Evolutionary conservation across 2,888 invertebrate species (phyloP).

Genomic region (Rutpela maculata): DNA sequence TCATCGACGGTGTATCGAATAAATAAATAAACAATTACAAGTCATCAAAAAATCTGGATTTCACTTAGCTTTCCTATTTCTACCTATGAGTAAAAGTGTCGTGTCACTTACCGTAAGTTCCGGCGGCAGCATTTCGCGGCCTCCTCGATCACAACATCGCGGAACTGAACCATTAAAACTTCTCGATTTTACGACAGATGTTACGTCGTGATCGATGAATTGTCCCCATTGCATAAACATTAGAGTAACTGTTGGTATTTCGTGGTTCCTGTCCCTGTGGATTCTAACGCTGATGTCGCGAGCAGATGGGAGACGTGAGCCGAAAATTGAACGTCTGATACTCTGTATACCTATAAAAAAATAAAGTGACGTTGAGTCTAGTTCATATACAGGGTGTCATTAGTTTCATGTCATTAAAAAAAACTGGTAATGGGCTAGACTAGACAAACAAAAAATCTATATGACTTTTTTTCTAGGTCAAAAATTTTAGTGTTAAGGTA

Average conservation of each 20-base stretch:
- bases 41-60: too few relatives aligned
- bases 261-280: constrained; percentile 80
- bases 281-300: constrained; percentile 83
- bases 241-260: constrained; percentile 82
- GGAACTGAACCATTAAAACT: constrained; percentile 88
- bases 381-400: too few relatives aligned
- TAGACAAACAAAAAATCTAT: too few relatives aligned
- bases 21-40: too few relatives aligned
- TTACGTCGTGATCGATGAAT: constrained; percentile 92
- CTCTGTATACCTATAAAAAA: constrained; percentile 72
- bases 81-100: background rate
- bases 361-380: background rate
- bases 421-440: too few relatives aligned
- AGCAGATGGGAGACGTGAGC: constrained; percentile 82
- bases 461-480: too few relatives aligned
- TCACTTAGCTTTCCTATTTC: background rate
- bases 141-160: constrained; percentile 82
- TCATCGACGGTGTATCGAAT: too few relatives aligned
- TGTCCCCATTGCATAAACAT: constrained; percentile 96
- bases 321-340: constrained; percentile 78
- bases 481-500: too few relatives aligned
- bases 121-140: constrained; percentile 78
- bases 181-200: constrained; percentile 84
- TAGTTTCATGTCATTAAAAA: too few relatives aligned
- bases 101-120: constrained; percentile 78